Evolutionary conservation across 1,140 invertebrate genomes (phyloP).

Genomic region (Rhagoletis pomonella): DNA sequence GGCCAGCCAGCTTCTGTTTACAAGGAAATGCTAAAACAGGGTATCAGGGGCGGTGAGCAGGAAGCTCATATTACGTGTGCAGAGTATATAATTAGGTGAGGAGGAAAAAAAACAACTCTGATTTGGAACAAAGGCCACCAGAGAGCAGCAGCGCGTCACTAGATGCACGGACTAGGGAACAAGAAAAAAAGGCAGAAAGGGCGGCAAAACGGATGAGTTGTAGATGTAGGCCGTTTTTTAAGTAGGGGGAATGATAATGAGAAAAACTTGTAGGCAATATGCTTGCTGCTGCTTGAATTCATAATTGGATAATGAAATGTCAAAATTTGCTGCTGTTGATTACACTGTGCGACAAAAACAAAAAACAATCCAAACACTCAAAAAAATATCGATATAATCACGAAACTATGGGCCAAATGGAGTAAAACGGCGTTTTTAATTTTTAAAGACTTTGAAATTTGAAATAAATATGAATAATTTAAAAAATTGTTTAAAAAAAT

Average conservation of each 20-base stretch:
- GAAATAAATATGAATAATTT: no score
- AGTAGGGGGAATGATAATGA: background rate
- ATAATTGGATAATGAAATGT: conserved; percentile 39
- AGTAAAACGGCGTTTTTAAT: no score
- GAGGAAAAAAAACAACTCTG: background rate
- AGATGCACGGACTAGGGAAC: no score
- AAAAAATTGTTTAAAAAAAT: no score
- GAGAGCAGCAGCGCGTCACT: no score
- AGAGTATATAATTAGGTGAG: background rate
- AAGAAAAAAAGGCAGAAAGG: background rate
- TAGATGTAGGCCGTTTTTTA: no score
- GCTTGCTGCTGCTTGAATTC: conserved; percentile 7
- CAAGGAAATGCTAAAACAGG: background rate
- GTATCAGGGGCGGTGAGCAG: background rate
- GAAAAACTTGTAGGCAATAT: background rate
- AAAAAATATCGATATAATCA: no score
- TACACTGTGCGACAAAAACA: no score
- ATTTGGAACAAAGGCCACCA: background rate
- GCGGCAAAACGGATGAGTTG: background rate
- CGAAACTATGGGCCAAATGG: no score
- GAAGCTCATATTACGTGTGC: background rate
- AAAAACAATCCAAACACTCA: no score
- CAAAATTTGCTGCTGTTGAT: background rate
- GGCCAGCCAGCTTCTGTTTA: background rate
- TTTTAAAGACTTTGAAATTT: no score